phyloP scores from a whole-genome alignment of 2,888 invertebrate genomes.

The Diarsia dahlii region DNA sequence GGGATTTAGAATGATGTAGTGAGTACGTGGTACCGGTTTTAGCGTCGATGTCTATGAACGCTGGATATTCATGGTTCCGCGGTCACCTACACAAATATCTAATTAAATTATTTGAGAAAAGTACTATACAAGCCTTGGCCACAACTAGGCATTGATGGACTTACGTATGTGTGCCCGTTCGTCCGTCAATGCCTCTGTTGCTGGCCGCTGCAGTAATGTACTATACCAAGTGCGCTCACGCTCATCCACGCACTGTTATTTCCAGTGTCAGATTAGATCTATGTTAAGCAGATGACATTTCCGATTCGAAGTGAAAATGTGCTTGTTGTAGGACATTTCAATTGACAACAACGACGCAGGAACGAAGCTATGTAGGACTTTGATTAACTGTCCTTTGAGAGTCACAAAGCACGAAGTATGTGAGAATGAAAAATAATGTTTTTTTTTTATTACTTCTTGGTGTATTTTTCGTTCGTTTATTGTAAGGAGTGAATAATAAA shows the following conservation, averaged over 20 bases:
- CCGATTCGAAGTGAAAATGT: conserved; percentile 15
- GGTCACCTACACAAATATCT: too few relatives aligned
- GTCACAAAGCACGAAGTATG: neutral
- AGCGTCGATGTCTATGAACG: too few relatives aligned
- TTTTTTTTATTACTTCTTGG: neutral
- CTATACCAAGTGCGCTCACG: neutral
- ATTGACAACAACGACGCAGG: conserved; percentile 26
- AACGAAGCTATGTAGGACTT: neutral
- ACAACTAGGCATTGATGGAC: too few relatives aligned
- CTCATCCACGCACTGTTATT: neutral
- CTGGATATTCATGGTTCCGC: too few relatives aligned
- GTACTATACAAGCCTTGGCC: too few relatives aligned
- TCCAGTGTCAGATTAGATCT: conserved; percentile 4
- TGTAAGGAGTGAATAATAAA: too few relatives aligned
- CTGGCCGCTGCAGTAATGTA: too few relatives aligned
- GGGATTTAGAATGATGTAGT: too few relatives aligned
- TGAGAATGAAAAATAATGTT: neutral
- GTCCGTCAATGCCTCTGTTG: too few relatives aligned
- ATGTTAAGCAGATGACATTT: conserved; percentile 1
- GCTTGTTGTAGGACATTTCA: conserved; percentile 5
- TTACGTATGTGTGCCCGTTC: too few relatives aligned
- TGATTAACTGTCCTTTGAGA: conserved; percentile 41
- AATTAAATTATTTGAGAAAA: too few relatives aligned
- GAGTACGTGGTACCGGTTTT: too few relatives aligned
- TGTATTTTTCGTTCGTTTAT: neutral